Conservation (phyloP, 1,140 invertebrate genomes). For the Galleria mellonella region DNA sequence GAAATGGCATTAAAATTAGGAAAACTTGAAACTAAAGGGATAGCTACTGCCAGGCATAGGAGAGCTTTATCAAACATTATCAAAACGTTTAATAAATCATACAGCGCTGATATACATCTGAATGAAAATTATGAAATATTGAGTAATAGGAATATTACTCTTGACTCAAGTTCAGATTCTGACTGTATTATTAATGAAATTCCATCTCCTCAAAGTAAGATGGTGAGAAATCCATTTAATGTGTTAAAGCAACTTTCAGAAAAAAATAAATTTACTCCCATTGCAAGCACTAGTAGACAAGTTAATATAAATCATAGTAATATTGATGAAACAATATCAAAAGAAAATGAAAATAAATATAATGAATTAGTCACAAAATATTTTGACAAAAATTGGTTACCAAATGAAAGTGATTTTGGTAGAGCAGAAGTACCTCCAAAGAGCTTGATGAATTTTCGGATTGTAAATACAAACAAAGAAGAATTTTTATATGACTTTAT, state of each 20-base stretch:
- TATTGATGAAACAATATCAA: background rate
- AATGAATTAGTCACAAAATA: slow-evolving; percentile 14
- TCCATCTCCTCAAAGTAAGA: slow-evolving; percentile 7
- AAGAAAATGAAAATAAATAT: slow-evolving; percentile 14
- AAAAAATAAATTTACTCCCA: slow-evolving; percentile 13
- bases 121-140: slow-evolving; percentile 34
- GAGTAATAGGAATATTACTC: slow-evolving; percentile 32
- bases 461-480: slow-evolving; percentile 24
- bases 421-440: slow-evolving; percentile 35
- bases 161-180: slow-evolving; percentile 45
- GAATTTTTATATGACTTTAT: slow-evolving; percentile 43
- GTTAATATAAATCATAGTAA: background rate
- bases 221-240: slow-evolving; percentile 55
- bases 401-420: slow-evolving; percentile 44
- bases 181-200: slow-evolving; percentile 25
- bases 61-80: slow-evolving; percentile 45
- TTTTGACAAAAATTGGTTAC: slow-evolving; percentile 41
- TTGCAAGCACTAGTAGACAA: slow-evolving; percentile 4
- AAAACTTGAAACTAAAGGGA: slow-evolving; percentile 26
- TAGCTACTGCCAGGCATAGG: slow-evolving; percentile 33
- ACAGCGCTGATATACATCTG: slow-evolving; percentile 46
- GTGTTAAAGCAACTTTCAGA: slow-evolving; percentile 44
- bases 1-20: slow-evolving; percentile 29
- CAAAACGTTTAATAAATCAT: slow-evolving; percentile 49
- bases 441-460: slow-evolving; percentile 5